phyloP scores from a whole-genome alignment of 2,797 vertebrate genomes.

The Sebastes diploproa region DNA sequence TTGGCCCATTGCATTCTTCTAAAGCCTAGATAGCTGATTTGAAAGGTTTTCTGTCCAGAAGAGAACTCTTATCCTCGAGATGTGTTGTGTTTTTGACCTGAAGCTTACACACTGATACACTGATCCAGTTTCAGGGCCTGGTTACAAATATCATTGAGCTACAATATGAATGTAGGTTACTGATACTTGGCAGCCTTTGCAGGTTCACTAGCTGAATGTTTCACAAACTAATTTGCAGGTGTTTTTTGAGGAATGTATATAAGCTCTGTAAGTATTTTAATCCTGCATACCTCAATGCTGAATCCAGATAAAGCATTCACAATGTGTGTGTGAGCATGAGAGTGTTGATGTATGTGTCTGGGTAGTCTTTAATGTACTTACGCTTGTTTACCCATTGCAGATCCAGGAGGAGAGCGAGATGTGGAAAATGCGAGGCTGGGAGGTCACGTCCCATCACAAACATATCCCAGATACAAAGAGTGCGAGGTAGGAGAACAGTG shows the following conservation, averaged over 20 bases:
- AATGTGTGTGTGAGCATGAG: not conserved
- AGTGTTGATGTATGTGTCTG: not conserved
- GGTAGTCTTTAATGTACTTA: conserved; percentile 9
- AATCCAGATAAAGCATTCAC: not conserved
- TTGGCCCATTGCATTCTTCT: too few relatives aligned
- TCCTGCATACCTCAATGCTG: not conserved
- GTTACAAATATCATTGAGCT: not conserved
- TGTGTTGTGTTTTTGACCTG: not conserved
- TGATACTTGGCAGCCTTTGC: not conserved
- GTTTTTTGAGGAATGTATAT: not conserved
- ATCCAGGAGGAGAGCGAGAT: conserved; percentile 80
- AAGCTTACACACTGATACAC: not conserved
- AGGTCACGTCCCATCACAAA: conserved; percentile 76
- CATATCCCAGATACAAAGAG: conserved; percentile 43
- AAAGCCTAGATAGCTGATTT: not conserved
- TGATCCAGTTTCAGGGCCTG: not conserved
- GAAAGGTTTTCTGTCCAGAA: not conserved
- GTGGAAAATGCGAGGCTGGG: conserved; percentile 94
- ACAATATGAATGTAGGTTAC: not conserved
- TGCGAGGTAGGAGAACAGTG: conserved; percentile 59
- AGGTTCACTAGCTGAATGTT: not conserved
- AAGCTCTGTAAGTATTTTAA: not conserved
- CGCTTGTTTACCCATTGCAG: conserved; percentile 44
- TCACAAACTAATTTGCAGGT: not conserved
- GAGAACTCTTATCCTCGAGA: not conserved